Base-by-base conservation (phyloP, 2,797 vertebrate genomes). In the Sebastes vulpes region DNA sequence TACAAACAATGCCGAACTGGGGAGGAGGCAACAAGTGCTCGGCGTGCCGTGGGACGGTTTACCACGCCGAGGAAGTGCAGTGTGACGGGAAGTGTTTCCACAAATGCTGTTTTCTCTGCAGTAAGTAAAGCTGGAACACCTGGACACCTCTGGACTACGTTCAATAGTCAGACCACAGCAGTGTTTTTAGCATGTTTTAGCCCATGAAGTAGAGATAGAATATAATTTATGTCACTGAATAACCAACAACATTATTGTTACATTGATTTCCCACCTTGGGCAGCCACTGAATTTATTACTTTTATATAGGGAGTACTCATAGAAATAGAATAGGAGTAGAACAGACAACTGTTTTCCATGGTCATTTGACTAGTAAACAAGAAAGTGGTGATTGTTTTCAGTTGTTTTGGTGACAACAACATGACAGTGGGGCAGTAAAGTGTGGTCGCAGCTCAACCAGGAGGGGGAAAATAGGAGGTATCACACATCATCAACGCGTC, bases 61-160 rank as follows among this genome's bases (percentile, higher is more conserved):
- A 99, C 95, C 98, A 98, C 0, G 98, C 98, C 0, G 98, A 99
- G 88, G 98, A 99, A 81, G 97, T 99, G 76, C 98, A 98, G 92
- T 99, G 98, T 0, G 98, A 99, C 0, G 98, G 98, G 4, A 95
- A 97, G 86, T 98, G 97, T 87, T 99, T 97, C 92, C 98, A 99
- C 91, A 97, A 97, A 70, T 96, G 97, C 94, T 99, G 98, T 77
- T 99, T 99, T 57, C 97, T 98, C 71, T 99, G 98, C 94, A 98
- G 98, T 99, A 87, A 98, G 98, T 98, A 84, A 42, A 35, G 32
- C 53, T 61, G 60, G 4, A 4, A 52, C 35, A 23, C n/a, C 21
- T 16, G 7, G 1, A 38, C 2, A 38, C 4, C 0, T 7, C 9
- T n/a, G 29, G 28, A 28, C 25, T 6, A 1, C 1, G 9, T 9